Base-by-base conservation (phyloP, 2,888 invertebrate genomes). In the Antitype chi region DNA sequence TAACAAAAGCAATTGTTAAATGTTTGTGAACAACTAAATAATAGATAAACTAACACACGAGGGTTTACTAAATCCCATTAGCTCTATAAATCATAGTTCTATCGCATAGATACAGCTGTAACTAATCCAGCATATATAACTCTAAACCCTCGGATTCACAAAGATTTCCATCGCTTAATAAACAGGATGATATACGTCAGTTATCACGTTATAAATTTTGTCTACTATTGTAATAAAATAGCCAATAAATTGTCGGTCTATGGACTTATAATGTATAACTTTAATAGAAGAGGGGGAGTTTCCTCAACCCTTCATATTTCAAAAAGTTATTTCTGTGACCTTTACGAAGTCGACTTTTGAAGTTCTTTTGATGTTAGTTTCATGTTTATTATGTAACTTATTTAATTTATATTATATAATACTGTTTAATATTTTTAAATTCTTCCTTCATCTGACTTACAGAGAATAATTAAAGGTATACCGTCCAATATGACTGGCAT, bases 131-230 rank as follows among this genome's bases (percentile, higher is more conserved):
- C 63, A 84, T 86, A 86, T 63, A 85, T 81, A 78, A 25, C 43
- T 70, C 60, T 82, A 84, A 88, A 88, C 89, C 91, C 89, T 81
- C 83, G 91, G 91, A 92, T 92, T 92, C 91, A 92, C 85, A 87
- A 82, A 85, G 89, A 93, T 92, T 92, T 90, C 88, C 87, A 85
- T 90, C 83, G 87, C 80, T 88, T 90, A 91, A 93, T 92, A 91
- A 92, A 93, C 91, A 87, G 85, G 82, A 92, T 91, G 90, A 91
- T 92, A 93, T 93, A 92, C 87, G 90, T 88, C 91, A 91, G 92
- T 96, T 96, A 95, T 93, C 96, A 96, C 96, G 92, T 94, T 89
- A 95, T 96, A 96, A 96, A 96, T 96, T 94, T 93, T 90, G 88
- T 87, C 84, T 83, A 83, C 92, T 89, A 93, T 96, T 96, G 95